Percentiles rank a stretch among this genome's conserved stretches.
These are phyloP conservation scores for Caradrina kadenii DNA, from an alignment of 2,888 invertebrate species.

Conservation along the genomic window DNA sequence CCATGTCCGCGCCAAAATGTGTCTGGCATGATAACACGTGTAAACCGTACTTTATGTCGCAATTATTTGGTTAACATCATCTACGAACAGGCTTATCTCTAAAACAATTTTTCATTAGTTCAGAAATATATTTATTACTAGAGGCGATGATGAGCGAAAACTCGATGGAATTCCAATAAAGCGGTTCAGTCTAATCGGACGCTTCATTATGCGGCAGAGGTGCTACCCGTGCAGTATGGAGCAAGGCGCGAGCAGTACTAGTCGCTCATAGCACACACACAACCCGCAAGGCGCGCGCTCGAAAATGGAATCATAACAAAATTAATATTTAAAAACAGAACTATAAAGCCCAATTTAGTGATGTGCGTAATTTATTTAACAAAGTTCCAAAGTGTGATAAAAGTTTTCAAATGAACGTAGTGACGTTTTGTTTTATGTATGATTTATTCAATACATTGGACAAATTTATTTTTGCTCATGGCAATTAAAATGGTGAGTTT, in stretches of 20 bases:
- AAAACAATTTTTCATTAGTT: slow-evolving; percentile 53
- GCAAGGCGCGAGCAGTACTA: slow-evolving; percentile 71
- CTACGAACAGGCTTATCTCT: slow-evolving; percentile 44
- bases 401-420: slow-evolving; percentile 84
- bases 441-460: slow-evolving; percentile 90
- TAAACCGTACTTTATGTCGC: slow-evolving; percentile 46
- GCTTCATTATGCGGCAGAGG: slow-evolving; percentile 56
- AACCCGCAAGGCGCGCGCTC: slow-evolving; percentile 63
- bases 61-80: slow-evolving; percentile 47
- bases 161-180: slow-evolving; percentile 72
- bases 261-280: slow-evolving; percentile 71
- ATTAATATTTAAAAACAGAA: slow-evolving; percentile 48
- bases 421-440: slow-evolving; percentile 88
- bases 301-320: slow-evolving; percentile 66
- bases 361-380: slow-evolving; percentile 55
- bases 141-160: slow-evolving; percentile 71
- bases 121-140: slow-evolving; percentile 50
- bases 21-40: slow-evolving; percentile 49
- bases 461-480: slow-evolving; percentile 88
- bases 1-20: slow-evolving; percentile 31
- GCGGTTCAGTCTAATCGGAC: slow-evolving; percentile 67
- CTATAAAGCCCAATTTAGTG: slow-evolving; percentile 47
- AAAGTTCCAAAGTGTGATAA: slow-evolving; percentile 75
- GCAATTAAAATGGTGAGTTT: slow-evolving; percentile 89
- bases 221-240: slow-evolving; percentile 73